phyloP scores from a whole-genome alignment of 1,140 invertebrate genomes.

The Rhagoletis zephyria region DNA sequence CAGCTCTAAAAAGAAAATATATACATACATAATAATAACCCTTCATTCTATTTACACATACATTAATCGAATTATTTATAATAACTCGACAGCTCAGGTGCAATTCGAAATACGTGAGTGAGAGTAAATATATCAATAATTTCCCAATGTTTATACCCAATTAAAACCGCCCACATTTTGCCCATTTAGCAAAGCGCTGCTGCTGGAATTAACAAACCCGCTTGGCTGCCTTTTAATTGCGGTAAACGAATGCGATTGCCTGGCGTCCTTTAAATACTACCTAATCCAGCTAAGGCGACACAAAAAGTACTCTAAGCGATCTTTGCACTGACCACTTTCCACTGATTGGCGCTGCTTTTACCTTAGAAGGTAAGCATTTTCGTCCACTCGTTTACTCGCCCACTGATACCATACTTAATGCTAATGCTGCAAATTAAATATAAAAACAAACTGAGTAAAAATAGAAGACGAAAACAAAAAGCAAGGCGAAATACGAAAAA shows the following conservation, averaged over 20 bases:
- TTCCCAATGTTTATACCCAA: not conserved
- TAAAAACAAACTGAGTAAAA: slow-evolving; percentile 4
- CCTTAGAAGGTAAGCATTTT: not conserved
- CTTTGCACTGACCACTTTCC: not conserved
- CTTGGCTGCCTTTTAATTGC: not conserved
- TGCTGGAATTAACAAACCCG: not conserved
- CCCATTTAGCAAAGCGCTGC: not conserved
- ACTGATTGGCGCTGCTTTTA: not conserved
- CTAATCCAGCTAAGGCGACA: not conserved
- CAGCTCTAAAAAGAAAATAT: too few relatives aligned
- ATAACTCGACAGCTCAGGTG: not conserved
- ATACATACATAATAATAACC: too few relatives aligned
- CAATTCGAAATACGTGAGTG: too few relatives aligned
- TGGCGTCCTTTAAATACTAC: too few relatives aligned
- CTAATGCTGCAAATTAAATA: slow-evolving; percentile 36
- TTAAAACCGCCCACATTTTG: slow-evolving; percentile 34
- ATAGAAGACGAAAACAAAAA: not conserved
- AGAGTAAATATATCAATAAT: not conserved
- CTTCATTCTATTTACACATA: not conserved
- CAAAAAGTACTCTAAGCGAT: not conserved
- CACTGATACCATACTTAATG: slow-evolving; percentile 37
- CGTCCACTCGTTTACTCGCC: not conserved
- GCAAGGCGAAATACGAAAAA: not conserved
- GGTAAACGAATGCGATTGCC: not conserved
- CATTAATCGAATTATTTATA: not conserved